A percentile compares a stretch with the other conserved stretches of the same genome.
Evolutionary conservation across 2,113 vertebrate species (phyloP).

Genomic region (Helogale parvula): DNA sequence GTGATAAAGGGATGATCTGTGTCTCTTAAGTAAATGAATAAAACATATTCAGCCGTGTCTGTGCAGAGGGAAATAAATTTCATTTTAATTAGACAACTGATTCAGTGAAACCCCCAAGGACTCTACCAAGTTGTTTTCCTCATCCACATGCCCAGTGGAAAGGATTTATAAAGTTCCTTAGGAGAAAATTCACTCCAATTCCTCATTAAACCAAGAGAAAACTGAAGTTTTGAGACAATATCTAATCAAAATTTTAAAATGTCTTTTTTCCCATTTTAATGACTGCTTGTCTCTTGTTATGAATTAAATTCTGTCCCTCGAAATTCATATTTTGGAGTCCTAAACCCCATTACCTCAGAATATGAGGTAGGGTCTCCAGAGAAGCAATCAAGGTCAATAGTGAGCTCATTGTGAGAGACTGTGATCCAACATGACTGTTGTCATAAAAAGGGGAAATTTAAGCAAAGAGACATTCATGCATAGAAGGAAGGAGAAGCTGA

Average conservation of each 20-base stretch:
- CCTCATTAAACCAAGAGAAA: background rate
- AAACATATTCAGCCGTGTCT: background rate
- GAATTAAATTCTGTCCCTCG: background rate
- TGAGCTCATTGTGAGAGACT: background rate
- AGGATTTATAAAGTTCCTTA: background rate
- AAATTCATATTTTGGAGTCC: background rate
- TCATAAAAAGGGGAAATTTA: background rate
- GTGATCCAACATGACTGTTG: background rate
- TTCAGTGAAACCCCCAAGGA: background rate
- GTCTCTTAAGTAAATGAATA: conserved; percentile 40
- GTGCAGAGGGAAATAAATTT: conserved; percentile 15
- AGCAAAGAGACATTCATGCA: background rate
- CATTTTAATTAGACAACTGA: background rate
- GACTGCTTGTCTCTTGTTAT: background rate
- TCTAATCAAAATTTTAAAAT: background rate
- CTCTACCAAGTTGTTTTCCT: background rate
- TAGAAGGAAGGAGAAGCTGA: background rate
- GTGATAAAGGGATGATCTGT: background rate
- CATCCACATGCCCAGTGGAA: background rate
- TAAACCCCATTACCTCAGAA: background rate
- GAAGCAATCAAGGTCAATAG: background rate
- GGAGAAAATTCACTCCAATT: background rate
- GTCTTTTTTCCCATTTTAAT: background rate
- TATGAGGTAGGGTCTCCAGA: background rate
- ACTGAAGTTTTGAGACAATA: background rate